These are phyloP conservation scores for Tenthredo scrophulariae DNA, from an alignment of 2,888 invertebrate species.

Conservation along the genomic window DNA sequence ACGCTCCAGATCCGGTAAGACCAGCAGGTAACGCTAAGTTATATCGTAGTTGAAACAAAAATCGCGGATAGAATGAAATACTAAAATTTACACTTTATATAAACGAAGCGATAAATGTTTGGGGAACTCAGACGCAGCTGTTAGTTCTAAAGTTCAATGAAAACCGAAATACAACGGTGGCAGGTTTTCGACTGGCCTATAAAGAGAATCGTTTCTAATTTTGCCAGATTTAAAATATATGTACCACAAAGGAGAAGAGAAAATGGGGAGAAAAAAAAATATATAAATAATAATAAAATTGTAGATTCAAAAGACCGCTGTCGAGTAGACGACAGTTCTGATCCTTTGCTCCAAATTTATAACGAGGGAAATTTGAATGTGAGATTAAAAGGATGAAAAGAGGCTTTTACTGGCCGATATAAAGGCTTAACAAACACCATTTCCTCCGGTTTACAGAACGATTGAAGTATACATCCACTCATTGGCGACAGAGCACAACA, in stretches of 20 bases:
- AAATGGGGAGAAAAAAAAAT: neutral
- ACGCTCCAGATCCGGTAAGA: constrained; percentile 65
- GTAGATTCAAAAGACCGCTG: neutral
- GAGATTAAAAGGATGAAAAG: neutral
- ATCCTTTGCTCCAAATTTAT: neutral
- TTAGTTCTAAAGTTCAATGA: neutral
- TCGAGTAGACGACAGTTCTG: neutral
- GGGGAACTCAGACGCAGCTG: neutral
- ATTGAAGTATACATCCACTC: constrained; percentile 66
- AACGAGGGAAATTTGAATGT: neutral
- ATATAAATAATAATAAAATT: neutral
- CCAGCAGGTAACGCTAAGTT: constrained; percentile 53
- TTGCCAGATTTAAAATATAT: neutral
- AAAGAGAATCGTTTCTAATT: neutral
- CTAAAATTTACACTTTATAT: neutral
- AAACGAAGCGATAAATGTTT: neutral
- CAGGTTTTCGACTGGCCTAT: neutral
- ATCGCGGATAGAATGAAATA: neutral
- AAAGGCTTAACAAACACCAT: neutral
- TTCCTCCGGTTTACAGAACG: constrained; percentile 62
- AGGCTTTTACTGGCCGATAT: neutral
- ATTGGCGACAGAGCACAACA: constrained; percentile 68
- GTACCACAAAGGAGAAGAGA: neutral
- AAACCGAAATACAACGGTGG: neutral
- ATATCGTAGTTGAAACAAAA: constrained; percentile 53